These are phyloP conservation scores for Philopotamus ludificatus DNA, from an alignment of 1,140 invertebrate genomes.

Conservation along the genomic window DNA sequence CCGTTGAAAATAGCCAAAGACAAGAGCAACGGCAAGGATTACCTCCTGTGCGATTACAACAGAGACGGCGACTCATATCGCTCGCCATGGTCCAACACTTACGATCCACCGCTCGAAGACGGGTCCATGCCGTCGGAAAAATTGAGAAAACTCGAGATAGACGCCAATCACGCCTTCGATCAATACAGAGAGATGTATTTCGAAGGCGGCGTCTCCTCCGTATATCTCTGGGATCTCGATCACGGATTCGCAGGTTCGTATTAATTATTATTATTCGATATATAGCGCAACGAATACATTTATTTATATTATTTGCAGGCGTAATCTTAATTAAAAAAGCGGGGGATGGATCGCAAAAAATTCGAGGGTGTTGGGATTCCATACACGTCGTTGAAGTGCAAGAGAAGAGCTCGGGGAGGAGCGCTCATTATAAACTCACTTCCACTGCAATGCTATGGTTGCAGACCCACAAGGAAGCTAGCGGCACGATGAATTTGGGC, in stretches of 20 bases:
- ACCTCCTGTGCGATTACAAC: constrained; percentile 98
- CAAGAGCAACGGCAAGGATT: constrained; percentile 92
- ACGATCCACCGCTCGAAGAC: constrained; percentile 97
- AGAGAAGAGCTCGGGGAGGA: constrained; percentile 90
- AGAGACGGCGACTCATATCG: constrained; percentile 98
- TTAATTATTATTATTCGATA: constrained; percentile 10
- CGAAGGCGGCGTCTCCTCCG: constrained; percentile 98
- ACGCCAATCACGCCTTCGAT: constrained; percentile 98
- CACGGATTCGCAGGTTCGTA: constrained; percentile 92
- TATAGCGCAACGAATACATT: not conserved
- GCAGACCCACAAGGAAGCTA: constrained; percentile 94
- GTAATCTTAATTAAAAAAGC: constrained; percentile 99
- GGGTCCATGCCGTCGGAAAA: constrained; percentile 97
- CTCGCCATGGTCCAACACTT: constrained; percentile 99
- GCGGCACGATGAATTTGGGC: constrained; percentile 97
- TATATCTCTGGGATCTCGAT: constrained; percentile 99
- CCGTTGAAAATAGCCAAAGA: constrained; percentile 97
- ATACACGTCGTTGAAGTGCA: constrained; percentile 99
- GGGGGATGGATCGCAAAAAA: constrained; percentile 93
- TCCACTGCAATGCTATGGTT: constrained; percentile 99
- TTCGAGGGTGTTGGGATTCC: constrained; percentile 99
- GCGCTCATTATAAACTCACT: constrained; percentile 98
- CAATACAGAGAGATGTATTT: constrained; percentile 99
- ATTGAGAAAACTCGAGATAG: constrained; percentile 92
- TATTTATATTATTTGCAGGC: constrained; percentile 57